Conservation (phyloP, 2,113 vertebrate species). For the Herpetotheres cachinnans region DNA sequence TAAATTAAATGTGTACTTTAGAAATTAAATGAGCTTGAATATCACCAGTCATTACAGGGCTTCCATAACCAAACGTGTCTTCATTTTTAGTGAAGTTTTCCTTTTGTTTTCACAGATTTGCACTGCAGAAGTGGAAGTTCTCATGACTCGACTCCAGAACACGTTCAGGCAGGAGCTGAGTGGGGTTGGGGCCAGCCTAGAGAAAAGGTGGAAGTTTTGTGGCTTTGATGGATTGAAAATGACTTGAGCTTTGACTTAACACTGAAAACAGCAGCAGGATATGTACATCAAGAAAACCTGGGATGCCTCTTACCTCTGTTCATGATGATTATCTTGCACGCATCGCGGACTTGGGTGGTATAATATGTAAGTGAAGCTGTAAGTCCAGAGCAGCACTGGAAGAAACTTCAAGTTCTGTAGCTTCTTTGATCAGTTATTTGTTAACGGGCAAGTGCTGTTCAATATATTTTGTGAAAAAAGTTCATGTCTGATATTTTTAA, state of each 20-base stretch:
- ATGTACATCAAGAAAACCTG: not conserved
- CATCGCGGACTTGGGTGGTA: not conserved
- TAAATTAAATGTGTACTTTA: rapidly evolving
- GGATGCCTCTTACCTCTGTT: not conserved
- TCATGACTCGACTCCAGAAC: constrained; percentile 88
- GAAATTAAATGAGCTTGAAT: not conserved
- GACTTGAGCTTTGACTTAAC: constrained; percentile 69
- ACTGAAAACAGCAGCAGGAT: not conserved
- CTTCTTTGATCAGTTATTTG: constrained; percentile 27
- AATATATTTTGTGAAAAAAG: constrained; percentile 22
- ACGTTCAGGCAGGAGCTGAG: constrained; percentile 94
- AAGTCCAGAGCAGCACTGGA: constrained; percentile 40
- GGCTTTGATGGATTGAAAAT: constrained; percentile 93
- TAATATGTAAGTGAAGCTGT: constrained; percentile 12
- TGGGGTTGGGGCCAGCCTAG: constrained; percentile 92
- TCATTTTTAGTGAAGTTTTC: not conserved
- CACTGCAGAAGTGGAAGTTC: constrained; percentile 86
- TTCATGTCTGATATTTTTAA: constrained; percentile 41
- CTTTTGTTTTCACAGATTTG: constrained; percentile 77
- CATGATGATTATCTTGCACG: not conserved
- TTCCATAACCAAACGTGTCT: rapidly evolving
- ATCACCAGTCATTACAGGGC: not conserved
- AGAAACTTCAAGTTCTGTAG: constrained; percentile 48
- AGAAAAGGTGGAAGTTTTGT: constrained; percentile 97
- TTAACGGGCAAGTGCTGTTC: constrained; percentile 39